A percentile compares a stretch with the other conserved stretches of the same genome.
Conservation (phyloP, 2,888 invertebrate genomes). For the Herminia tarsipennalis region DNA sequence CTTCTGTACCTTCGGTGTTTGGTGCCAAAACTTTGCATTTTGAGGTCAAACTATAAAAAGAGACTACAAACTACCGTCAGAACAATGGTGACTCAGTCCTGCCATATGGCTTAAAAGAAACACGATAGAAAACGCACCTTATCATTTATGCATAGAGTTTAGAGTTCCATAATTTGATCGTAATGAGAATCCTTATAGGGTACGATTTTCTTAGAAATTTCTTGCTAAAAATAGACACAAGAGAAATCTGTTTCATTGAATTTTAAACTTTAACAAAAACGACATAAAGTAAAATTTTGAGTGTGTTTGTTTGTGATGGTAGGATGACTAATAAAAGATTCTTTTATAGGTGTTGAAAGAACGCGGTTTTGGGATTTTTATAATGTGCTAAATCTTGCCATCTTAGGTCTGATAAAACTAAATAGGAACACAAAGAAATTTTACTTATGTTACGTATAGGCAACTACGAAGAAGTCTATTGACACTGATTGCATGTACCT, state of each 20-base stretch:
- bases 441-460: no score
- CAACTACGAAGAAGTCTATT: no score
- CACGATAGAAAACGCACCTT: slow-evolving; percentile 16
- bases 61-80: slow-evolving; percentile 15
- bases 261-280: background rate
- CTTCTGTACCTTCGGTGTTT: no score
- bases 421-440: no score
- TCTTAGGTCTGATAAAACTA: no score
- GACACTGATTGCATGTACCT: no score
- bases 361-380: no score
- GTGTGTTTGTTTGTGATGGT: slow-evolving; percentile 9
- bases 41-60: slow-evolving; percentile 37
- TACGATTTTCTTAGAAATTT: slow-evolving; percentile 38
- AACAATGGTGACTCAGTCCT: slow-evolving; percentile 41
- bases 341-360: slow-evolving; percentile 5
- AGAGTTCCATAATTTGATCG: slow-evolving; percentile 13
- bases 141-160: slow-evolving; percentile 4
- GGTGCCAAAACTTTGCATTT: slow-evolving; percentile 36
- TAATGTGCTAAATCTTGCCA: no score
- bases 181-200: slow-evolving; percentile 35
- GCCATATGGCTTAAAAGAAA: slow-evolving; percentile 36
- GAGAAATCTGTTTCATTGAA: background rate
- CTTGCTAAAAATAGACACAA: slow-evolving; percentile 33
- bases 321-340: slow-evolving; percentile 2
- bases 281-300: background rate